Evolutionary conservation across 2,113 vertebrate species (phyloP).

Genomic region (Pleuronectes platessa): DNA sequence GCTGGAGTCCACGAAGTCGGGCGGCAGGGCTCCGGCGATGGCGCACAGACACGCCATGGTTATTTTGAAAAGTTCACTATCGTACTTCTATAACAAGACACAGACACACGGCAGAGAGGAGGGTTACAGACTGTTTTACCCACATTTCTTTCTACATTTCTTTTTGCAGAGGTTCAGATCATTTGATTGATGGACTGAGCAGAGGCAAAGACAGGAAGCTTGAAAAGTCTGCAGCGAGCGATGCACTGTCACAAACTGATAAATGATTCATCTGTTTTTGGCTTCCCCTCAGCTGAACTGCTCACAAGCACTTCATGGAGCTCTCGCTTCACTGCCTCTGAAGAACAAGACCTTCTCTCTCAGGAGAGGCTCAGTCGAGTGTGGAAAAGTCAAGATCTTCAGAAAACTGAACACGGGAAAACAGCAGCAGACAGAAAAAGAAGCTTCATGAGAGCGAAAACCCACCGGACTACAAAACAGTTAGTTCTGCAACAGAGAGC

Average conservation of each 20-base stretch:
- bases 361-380: neutral
- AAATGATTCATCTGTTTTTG: slow-evolving; percentile 69
- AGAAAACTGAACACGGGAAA: neutral
- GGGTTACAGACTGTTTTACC: neutral
- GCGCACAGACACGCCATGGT: slow-evolving; percentile 93
- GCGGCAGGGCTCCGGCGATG: slow-evolving; percentile 92
- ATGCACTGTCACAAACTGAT: slow-evolving; percentile 59
- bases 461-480: neutral
- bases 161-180: neutral
- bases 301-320: slow-evolving; percentile 39
- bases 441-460: neutral
- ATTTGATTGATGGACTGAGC: slow-evolving; percentile 14
- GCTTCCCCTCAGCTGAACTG: slow-evolving; percentile 41
- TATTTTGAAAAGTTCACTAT: slow-evolving; percentile 95
- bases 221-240: slow-evolving; percentile 19
- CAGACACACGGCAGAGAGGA: neutral
- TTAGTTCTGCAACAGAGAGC: slow-evolving; percentile 3
- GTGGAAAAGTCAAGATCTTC: slow-evolving; percentile 17
- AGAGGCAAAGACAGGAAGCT: slow-evolving; percentile 12
- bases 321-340: slow-evolving; percentile 48
- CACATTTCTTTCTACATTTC: neutral
- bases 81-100: slow-evolving; percentile 89
- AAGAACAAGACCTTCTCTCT: slow-evolving; percentile 31
- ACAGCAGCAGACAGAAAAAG: neutral
- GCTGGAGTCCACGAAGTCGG: slow-evolving; percentile 93